Evolutionary conservation across 2,113 vertebrate genomes (phyloP), one percentile per base, ranked within the genome.

Genomic region (Dicrurus megarhynchus): DNA sequence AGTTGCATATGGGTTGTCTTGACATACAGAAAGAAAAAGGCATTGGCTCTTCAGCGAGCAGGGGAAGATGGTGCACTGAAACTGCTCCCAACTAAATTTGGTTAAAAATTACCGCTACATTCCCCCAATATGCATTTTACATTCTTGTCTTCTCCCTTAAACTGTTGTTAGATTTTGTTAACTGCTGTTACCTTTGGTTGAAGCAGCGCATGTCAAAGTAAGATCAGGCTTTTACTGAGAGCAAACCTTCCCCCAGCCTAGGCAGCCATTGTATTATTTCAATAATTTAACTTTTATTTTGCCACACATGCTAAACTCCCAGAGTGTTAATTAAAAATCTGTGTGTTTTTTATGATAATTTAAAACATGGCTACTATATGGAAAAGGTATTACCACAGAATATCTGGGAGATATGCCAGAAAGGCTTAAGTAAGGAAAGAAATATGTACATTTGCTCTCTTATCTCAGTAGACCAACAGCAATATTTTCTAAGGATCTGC

Each of bases 301-400:
- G 47, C 7, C 16, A 44, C 20, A 6, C 0, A 0, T 49, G 10
- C 30, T 87, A n/a, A 49, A 68, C 22, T 87, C 15, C 26, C 39
- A 67, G 57, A 65, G 7, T 70, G 7, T 11, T 78, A 64, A 91
- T 75, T 91, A 75, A 92, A 86, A 89, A 83, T 68, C 26, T 71
- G 12, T 15, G 9, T 87, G 23, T 7, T 90, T 89, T 81, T 53
- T 22, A 82, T 47, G 30, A 35, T 47, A n/a, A 73, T 89, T 64
- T 84, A 79, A 93, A 95, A 46, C n/a, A 87, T n/a, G 76, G 53
- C 18, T 73, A 87, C 46, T 93, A 9, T n/a, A 55, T 61, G 49
- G 70, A 73, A 91, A 91, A 93, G 37, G 22, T 82, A 75, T 87
- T 89, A 78, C 16, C 2, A 13, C 11, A 24, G 56, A 68, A 27